Evolutionary conservation across 2,113 vertebrate species (phyloP), one percentile per base, ranked within the genome.

Genomic region (Callorhinus ursinus): DNA sequence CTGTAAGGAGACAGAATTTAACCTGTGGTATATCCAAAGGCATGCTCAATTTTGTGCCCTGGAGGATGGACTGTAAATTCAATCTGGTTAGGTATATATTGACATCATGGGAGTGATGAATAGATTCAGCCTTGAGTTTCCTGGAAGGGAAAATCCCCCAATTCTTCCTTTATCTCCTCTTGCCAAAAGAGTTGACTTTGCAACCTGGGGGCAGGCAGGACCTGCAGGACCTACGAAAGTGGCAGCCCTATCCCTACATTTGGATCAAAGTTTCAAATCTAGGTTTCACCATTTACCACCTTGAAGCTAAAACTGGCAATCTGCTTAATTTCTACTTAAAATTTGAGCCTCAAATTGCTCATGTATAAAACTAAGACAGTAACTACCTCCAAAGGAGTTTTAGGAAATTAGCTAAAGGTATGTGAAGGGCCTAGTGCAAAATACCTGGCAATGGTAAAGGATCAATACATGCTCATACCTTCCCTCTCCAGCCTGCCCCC

Each of bases 331-430:
- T 90, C 76, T 86, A 79, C 21, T 71, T 80, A 90, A 80, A 79
- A 90, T 71, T 67, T 96, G 57, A 80, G 51, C 61, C 15, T 97
- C n/a, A 67, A 51, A 93, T 82, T 95, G 36, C 53, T 91, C 85
- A 85, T 79, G 33, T 65, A 19, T 69, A 84, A 86, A 91, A 91
- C 18, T 87, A 33, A 82, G 4, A 42, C 49, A 82, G 39, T 42
- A 69, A 65, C 39, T 84, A 83, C 16, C n/a, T 94, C 61, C 26
- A 59, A 72, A 93, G 24, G 14, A 67, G 15, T 83, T 92, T 95
- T 46, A 93, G 24, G 18, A 82, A 95, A 91, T 69, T 80, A 88
- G 18, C 55, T 90, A 33, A 72, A 81, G 14, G 12, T 57, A 82
- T 61, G 16, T 49, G 12, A 93, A 55, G 22, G 71, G 21, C 82